These are phyloP conservation scores for Parauchenoglanis punctatus DNA, from an alignment of 2,797 vertebrate genomes.

Conservation along the genomic window DNA sequence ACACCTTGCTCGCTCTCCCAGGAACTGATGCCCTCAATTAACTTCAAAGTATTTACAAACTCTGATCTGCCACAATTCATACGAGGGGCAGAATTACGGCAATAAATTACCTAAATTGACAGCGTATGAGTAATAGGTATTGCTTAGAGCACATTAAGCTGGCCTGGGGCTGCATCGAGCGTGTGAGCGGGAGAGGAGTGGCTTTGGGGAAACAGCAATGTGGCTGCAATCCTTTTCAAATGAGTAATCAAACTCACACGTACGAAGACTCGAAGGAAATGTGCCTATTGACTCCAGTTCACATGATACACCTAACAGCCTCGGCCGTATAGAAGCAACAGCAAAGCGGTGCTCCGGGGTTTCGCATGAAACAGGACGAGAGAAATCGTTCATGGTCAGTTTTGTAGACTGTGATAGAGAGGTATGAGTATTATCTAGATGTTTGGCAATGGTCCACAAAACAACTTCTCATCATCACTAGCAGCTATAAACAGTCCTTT, in stretches of 20 bases:
- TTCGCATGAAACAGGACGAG: neutral
- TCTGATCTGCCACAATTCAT: conserved; percentile 58
- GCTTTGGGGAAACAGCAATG: conserved; percentile 47
- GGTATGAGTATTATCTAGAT: neutral
- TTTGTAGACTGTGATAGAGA: neutral
- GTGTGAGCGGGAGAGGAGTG: conserved; percentile 29
- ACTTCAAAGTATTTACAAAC: conserved; percentile 64
- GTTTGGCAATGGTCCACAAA: neutral
- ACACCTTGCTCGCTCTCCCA: conserved; percentile 50
- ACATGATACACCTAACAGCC: neutral
- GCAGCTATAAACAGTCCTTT: neutral
- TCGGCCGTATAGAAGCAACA: neutral
- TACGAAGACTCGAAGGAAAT: conserved; percentile 43
- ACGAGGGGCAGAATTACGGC: conserved; percentile 58
- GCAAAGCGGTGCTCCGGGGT: neutral
- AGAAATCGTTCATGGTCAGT: neutral
- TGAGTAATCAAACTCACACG: conserved; percentile 47
- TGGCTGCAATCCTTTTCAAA: conserved; percentile 35
- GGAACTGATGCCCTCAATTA: conserved; percentile 64
- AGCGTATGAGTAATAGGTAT: conserved; percentile 64
- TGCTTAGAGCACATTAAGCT: conserved; percentile 59
- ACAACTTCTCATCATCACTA: neutral
- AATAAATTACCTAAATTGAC: conserved; percentile 66
- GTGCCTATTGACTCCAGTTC: conserved; percentile 24
- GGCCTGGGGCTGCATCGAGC: conserved; percentile 44